Evolutionary conservation across 2,888 invertebrate genomes (phyloP), one percentile per base, ranked within the genome.

Genomic region (Agapostemon virescens): DNA sequence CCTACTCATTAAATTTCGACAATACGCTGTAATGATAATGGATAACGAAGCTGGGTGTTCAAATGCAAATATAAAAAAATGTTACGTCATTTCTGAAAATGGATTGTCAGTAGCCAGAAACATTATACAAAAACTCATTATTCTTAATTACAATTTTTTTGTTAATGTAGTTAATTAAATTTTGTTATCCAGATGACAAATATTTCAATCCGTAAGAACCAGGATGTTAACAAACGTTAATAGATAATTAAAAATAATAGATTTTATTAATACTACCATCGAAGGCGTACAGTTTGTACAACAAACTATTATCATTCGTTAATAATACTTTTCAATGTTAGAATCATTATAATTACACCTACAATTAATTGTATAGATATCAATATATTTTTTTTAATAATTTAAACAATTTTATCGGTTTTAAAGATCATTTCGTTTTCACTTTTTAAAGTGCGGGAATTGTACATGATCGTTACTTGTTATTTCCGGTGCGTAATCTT

Each of bases 271-370:
- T 23, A 20, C 33, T 6, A 15, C 11, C 30, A 13, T 13, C 15
- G 55, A 30, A 30, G 58, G 9, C 30, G 30, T 20, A 36, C 33
- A 64, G 20, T 52, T 83, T 95, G 94, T 64, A 49, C 42, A 69
- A 52, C 15, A 79, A 49, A 17, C 6, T 70, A 66, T 38, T n/a
- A n/a, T 20, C 49, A 1, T 49, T 58, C 15, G n/a, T 64, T 23
- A 20, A 52, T 49, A 52, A 52, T 61, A 74, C 36, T 69, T 69
- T 7, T 63, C n/a, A 36, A 20, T 36, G n/a, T 9, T 15, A 20
- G 2, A 4, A 15, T 64, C 4, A 17, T 23, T 38, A 33, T n/a
- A 74, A 55, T 52, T 55, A 20, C 26, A 6, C 23, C 23, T 68
- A 71, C 11, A 61, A 30, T n/a, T 61, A 67, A 30, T 67, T 30